Percentiles rank a stretch among this genome's conserved stretches.
These are phyloP conservation scores for Rhabdornis inornatus DNA, from an alignment of 2,113 vertebrate species.

Conservation along the genomic window DNA sequence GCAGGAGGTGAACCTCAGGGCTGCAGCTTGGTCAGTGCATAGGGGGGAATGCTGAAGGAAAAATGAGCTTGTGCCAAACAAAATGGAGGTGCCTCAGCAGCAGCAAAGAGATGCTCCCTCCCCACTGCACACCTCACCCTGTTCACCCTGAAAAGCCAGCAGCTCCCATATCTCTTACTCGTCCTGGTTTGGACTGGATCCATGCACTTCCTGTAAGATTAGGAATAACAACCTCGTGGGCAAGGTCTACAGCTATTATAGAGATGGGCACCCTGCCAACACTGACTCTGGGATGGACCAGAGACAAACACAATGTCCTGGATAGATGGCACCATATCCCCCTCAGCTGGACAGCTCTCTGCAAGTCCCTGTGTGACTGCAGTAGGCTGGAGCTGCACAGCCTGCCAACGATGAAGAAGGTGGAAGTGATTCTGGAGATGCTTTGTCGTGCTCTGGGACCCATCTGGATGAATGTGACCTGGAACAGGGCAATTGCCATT, in stretches of 20 bases:
- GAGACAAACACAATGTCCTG: neutral
- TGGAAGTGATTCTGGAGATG: neutral
- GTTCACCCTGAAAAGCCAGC: neutral
- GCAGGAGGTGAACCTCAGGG: neutral
- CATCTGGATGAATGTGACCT: neutral
- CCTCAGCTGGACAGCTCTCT: neutral
- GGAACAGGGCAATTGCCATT: neutral
- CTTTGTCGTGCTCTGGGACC: neutral
- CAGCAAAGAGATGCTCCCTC: neutral
- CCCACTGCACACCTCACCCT: neutral
- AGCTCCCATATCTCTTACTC: neutral
- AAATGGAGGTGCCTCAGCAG: neutral
- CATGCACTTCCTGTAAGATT: neutral
- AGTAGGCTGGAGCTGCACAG: neutral
- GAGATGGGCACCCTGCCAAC: neutral
- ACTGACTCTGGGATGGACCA: neutral
- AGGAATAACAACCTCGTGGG: fast-evolving
- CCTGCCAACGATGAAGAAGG: neutral
- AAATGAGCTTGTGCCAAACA: neutral
- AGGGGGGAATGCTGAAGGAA: neutral
- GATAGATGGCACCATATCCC: neutral
- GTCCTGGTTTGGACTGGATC: neutral
- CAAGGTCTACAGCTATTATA: neutral
- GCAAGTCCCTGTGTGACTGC: neutral
- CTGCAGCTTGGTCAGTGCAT: neutral